A percentile compares a stretch with the other conserved stretches of the same genome.
These are phyloP conservation scores for Aleiodes leptofemur DNA, from an alignment of 2,888 invertebrate genomes.

Conservation along the genomic window DNA sequence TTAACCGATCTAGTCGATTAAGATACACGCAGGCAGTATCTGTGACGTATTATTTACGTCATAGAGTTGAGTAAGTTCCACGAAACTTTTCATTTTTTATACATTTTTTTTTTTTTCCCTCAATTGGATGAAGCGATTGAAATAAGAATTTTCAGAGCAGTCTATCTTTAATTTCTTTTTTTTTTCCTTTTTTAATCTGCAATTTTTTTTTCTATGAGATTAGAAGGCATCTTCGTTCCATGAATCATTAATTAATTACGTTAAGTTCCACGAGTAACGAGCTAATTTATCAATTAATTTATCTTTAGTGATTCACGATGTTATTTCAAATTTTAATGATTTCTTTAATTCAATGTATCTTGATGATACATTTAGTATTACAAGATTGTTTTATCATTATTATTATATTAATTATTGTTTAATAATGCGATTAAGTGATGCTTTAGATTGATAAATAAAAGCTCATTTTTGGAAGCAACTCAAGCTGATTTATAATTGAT, in stretches of 20 bases:
- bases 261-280: not conserved
- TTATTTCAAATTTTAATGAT: not conserved
- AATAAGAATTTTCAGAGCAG: not conserved
- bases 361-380: too few relatives aligned
- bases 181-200: not conserved
- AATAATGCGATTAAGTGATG: not conserved
- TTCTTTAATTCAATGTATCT: too few relatives aligned
- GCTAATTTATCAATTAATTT: constrained; percentile 5
- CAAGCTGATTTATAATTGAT: not conserved
- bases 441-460: constrained; percentile 4
- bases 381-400: too few relatives aligned
- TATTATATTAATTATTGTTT: not conserved
- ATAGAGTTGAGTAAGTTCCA: constrained; percentile 22
- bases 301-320: constrained; percentile 18
- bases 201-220: not conserved
- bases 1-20: constrained; percentile 55
- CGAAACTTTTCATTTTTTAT: constrained; percentile 29
- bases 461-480: not conserved
- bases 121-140: not conserved
- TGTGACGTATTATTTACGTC: not conserved
- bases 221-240: not conserved
- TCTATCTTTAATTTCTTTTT: constrained; percentile 6
- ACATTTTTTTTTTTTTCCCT: constrained; percentile 30
- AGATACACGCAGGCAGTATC: constrained; percentile 19
- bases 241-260: constrained; percentile 5